A percentile compares a stretch with the other conserved stretches of the same genome.
phyloP scores from a whole-genome alignment of 2,113 vertebrate species.

The human region GRCh38 chr5:77778001-77778500 shows the following conservation, averaged over 20 bases:
- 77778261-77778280: not conserved
- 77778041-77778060: not conserved
- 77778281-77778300: constrained; percentile 14
- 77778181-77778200: not conserved
- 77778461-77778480: not conserved
- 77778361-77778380: constrained; percentile 2
- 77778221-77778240: not conserved
- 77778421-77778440: not conserved
- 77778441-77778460: not conserved
- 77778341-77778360: not conserved
- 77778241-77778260: not conserved
- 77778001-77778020: constrained; percentile 31
- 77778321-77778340: not conserved
- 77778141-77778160: not conserved
- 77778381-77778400: not conserved
- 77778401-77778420: not conserved
- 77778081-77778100: not conserved
- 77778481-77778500: not conserved
- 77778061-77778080: constrained; percentile 4
- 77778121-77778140: not conserved
- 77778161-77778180: not conserved
- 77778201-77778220: not conserved
- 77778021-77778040: not conserved
- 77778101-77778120: not conserved
- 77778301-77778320: not conserved